Evolutionary conservation across 2,113 vertebrate species (phyloP).

Genomic region (Epinephelus moara): DNA sequence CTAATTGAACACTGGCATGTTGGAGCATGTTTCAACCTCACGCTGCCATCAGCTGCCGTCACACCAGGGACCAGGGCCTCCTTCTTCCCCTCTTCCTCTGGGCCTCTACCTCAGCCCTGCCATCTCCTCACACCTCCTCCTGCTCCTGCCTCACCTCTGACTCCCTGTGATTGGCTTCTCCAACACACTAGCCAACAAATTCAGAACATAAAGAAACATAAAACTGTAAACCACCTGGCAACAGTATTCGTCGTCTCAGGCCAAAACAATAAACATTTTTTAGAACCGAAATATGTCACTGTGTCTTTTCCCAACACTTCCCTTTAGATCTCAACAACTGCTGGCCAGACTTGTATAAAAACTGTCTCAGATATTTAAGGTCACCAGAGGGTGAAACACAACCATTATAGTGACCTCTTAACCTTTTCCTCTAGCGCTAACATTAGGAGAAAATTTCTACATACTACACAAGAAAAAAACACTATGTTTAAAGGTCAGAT

Average conservation of each 20-base stretch:
- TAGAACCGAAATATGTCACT: background rate
- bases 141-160: constrained; percentile 15
- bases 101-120: too few relatives aligned
- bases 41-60: constrained; percentile 47
- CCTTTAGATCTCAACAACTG: background rate
- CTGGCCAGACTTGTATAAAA: too few relatives aligned
- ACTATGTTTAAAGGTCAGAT: too few relatives aligned
- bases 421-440: too few relatives aligned
- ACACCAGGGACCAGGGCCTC: constrained; percentile 5
- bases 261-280: background rate
- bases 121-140: constrained; percentile 14
- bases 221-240: background rate
- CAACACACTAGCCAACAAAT: constrained; percentile 4
- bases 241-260: background rate
- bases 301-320: background rate
- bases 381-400: too few relatives aligned
- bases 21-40: constrained; percentile 54
- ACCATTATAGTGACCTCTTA: too few relatives aligned
- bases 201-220: background rate
- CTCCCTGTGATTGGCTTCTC: constrained; percentile 32
- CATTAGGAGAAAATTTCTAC: too few relatives aligned
- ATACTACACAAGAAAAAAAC: too few relatives aligned
- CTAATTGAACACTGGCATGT: constrained; percentile 70
- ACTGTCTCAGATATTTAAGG: too few relatives aligned
- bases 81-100: background rate